Evolutionary conservation across 2,113 vertebrate species (phyloP).

Genomic region (Silurus glanis): DNA sequence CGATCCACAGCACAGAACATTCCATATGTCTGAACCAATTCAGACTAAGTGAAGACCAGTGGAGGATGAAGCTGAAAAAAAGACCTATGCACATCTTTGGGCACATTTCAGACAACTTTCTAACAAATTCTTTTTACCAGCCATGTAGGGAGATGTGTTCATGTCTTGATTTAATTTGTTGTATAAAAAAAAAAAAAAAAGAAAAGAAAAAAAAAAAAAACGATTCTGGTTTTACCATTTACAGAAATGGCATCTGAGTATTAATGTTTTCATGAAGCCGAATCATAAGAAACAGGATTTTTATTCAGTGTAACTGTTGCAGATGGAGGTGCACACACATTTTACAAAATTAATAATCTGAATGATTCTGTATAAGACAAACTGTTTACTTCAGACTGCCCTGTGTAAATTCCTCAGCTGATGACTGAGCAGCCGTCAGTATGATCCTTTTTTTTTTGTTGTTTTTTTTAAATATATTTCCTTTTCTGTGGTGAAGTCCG

Average conservation of each 20-base stretch:
- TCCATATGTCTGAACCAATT: conserved; percentile 83
- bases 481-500: conserved; percentile 94
- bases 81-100: conserved; percentile 96
- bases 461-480: conserved; percentile 89
- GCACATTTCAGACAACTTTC: conserved; percentile 86
- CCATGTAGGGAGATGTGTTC: conserved; percentile 94
- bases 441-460: conserved; percentile 79
- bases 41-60: conserved; percentile 40
- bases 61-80: conserved; percentile 72
- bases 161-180: conserved; percentile 91
- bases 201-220: conserved; percentile 63
- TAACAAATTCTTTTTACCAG: conserved; percentile 89
- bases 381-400: conserved; percentile 80
- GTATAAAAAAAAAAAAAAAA: conserved; percentile 68
- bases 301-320: conserved; percentile 87
- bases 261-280: conserved; percentile 84
- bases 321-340: conserved; percentile 70
- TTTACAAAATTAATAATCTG: conserved; percentile 68
- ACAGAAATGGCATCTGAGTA: conserved; percentile 90
- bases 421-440: conserved; percentile 84
- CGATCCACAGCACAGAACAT: conserved; percentile 88
- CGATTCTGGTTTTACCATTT: conserved; percentile 81
- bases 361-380: conserved; percentile 86
- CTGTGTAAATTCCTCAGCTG: conserved; percentile 90
- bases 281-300: conserved; percentile 76